A percentile compares a stretch with the other conserved stretches of the same genome.
phyloP scores from a whole-genome alignment of 2,888 invertebrate species.

The Dryobota labecula region DNA sequence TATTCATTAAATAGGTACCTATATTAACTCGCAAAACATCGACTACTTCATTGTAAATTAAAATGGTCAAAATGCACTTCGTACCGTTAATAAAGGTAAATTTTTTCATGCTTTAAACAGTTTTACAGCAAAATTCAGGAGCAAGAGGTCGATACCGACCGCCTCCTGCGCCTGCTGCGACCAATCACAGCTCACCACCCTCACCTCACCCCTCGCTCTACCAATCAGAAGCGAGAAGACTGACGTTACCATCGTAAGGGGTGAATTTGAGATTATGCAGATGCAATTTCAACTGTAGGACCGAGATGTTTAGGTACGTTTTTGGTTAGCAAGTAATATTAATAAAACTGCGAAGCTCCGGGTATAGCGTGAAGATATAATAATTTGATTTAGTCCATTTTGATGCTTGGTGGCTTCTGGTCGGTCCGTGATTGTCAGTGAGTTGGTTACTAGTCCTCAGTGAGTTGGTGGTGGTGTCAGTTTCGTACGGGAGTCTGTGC shows the following conservation, averaged over 20 bases:
- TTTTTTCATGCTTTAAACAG: slow-evolving; percentile 42
- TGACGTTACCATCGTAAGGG: slow-evolving; percentile 78
- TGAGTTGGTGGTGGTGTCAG: slow-evolving; percentile 61
- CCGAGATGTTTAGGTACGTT: slow-evolving; percentile 34
- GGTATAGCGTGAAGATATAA: slow-evolving; percentile 75
- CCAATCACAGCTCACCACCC: slow-evolving; percentile 81
- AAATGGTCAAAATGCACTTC: slow-evolving; percentile 5
- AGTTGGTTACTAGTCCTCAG: slow-evolving; percentile 28
- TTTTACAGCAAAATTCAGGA: slow-evolving; percentile 66
- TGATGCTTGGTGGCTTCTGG: slow-evolving; percentile 66
- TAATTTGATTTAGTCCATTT: slow-evolving; percentile 84
- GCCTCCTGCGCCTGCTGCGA: slow-evolving; percentile 81
- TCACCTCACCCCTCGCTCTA: slow-evolving; percentile 71
- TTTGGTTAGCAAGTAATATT: slow-evolving; percentile 66
- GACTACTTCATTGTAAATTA: neutral
- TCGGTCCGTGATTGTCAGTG: slow-evolving; percentile 48
- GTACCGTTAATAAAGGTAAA: neutral
- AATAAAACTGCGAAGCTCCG: slow-evolving; percentile 77
- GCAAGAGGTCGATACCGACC: slow-evolving; percentile 77
- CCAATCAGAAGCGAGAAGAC: slow-evolving; percentile 84
- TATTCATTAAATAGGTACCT: neutral
- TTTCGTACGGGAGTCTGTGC: slow-evolving; percentile 72
- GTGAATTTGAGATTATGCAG: slow-evolving; percentile 55
- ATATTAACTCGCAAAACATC: neutral
- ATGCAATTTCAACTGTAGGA: slow-evolving; percentile 52